Conservation (phyloP, 2,888 invertebrate genomes). For the Habrosyne pyritoides region DNA sequence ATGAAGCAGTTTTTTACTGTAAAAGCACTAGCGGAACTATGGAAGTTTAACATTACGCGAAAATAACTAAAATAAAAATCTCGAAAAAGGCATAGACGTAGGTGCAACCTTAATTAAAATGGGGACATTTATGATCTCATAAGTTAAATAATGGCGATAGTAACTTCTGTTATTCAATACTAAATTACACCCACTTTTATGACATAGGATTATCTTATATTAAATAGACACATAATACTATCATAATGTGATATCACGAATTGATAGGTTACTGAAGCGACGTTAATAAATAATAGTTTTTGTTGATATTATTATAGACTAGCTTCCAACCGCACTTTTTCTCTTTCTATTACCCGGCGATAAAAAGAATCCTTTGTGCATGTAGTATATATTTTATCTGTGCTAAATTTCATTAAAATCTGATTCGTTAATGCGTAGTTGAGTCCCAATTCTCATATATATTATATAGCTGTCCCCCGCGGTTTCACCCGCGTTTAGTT, state of each 20-base stretch:
- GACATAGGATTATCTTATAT: constrained; percentile 23
- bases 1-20: too few relatives aligned
- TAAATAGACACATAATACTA: not conserved
- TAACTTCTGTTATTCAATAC: constrained; percentile 30
- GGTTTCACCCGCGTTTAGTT: too few relatives aligned
- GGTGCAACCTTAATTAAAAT: not conserved
- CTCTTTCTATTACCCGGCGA: too few relatives aligned
- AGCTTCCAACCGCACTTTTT: too few relatives aligned
- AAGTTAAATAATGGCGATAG: constrained; percentile 38
- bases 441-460: too few relatives aligned
- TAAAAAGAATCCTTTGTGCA: too few relatives aligned
- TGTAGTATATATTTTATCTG: too few relatives aligned
- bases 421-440: too few relatives aligned
- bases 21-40: too few relatives aligned
- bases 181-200: constrained; percentile 40
- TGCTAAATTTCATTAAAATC: too few relatives aligned
- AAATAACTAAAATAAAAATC: not conserved
- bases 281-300: not conserved
- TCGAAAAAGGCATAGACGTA: not conserved
- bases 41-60: too few relatives aligned
- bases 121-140: constrained; percentile 49
- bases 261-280: not conserved
- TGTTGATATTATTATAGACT: not conserved
- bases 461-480: too few relatives aligned
- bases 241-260: not conserved